Evolutionary conservation across 2,888 invertebrate species (phyloP), one percentile per base, ranked within the genome.

Genomic region (Oxytorus armatus): DNA sequence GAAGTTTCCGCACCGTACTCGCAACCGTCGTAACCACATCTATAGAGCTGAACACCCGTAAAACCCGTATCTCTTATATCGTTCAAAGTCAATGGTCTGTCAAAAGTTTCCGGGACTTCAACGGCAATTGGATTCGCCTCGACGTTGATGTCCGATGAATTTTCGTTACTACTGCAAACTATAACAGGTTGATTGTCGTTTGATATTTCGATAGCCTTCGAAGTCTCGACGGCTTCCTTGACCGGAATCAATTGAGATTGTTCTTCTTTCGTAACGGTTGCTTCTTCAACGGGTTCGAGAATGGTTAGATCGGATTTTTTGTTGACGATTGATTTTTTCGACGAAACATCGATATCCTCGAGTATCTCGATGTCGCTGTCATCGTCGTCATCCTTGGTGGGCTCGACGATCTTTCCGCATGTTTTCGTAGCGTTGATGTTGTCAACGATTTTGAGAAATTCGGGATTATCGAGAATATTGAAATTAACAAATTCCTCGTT

Each of bases 21-120:
- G 83, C 95, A 95, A 0, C 87, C 85, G 1, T 86, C 84, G 74
- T 92, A 91, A 0, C 93, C 93, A 86, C 95, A 95, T 51, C 90
- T 92, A 83, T 92, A 95, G 3, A 95, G 88, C 47, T 93, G 90
- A n/a, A 83, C 85, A 8, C 93, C 93, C 33, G 84, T 78, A 3
- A 89, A 88, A 0, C 93, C 92, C 0, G 91, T 91, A 39, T 89
- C 82, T 59, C 87, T 89, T 1, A 91, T 89, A 33, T 92, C 92
- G 0, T 90, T 90, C 18, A 92, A 74, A 0, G 89, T 88, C 36
- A 85, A 72, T 2, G 84, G 89, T 23, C 84, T 84, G 0, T 83
- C 77, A 0, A 29, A 36, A 18, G 66, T 63, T 10, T 63, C 61
- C 1, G 25, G 61, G 7, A 63, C 49, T 18, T 76, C 70, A 2